These are phyloP conservation scores for Cheilosia impressa DNA, from an alignment of 2,888 invertebrate genomes.

Conservation along the genomic window DNA sequence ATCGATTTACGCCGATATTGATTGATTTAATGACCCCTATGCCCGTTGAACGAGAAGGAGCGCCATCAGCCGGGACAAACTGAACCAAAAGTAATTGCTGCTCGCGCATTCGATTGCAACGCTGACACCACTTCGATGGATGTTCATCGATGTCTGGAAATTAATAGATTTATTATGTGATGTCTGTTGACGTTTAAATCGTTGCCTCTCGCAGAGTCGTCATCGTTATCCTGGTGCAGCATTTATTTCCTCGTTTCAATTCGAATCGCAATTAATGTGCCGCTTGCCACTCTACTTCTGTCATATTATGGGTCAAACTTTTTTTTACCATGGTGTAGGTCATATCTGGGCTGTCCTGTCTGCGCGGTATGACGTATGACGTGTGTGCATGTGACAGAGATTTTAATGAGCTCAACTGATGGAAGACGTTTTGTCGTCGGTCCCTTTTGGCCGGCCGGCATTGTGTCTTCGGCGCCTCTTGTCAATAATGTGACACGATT, in stretches of 20 bases:
- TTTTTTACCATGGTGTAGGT: conserved; percentile 54
- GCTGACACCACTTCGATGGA: conserved; percentile 74
- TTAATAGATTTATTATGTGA: conserved; percentile 76
- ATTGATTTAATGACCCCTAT: conserved; percentile 75
- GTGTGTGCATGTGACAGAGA: conserved; percentile 18
- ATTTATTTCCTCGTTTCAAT: conserved; percentile 41
- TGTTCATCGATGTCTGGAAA: conserved; percentile 74
- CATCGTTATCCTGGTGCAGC: conserved; percentile 24
- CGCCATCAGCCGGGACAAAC: conserved; percentile 51
- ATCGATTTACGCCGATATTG: conserved; percentile 75
- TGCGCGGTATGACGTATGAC: not conserved
- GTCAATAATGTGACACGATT: conserved; percentile 70
- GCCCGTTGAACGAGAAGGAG: conserved; percentile 64
- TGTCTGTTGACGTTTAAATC: conserved; percentile 73
- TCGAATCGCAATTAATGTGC: conserved; percentile 52
- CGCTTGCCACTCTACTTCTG: conserved; percentile 62
- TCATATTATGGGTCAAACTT: conserved; percentile 66
- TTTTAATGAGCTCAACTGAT: conserved; percentile 57
- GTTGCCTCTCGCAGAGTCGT: conserved; percentile 39
- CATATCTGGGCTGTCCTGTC: conserved; percentile 16
- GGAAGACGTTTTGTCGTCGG: conserved; percentile 42
- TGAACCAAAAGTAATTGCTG: conserved; percentile 71
- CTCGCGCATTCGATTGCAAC: conserved; percentile 71
- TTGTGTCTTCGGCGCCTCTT: conserved; percentile 29
- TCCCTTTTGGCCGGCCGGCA: conserved; percentile 47